phyloP scores from a whole-genome alignment of 2,888 invertebrate genomes.

The Harmothoe impar region DNA sequence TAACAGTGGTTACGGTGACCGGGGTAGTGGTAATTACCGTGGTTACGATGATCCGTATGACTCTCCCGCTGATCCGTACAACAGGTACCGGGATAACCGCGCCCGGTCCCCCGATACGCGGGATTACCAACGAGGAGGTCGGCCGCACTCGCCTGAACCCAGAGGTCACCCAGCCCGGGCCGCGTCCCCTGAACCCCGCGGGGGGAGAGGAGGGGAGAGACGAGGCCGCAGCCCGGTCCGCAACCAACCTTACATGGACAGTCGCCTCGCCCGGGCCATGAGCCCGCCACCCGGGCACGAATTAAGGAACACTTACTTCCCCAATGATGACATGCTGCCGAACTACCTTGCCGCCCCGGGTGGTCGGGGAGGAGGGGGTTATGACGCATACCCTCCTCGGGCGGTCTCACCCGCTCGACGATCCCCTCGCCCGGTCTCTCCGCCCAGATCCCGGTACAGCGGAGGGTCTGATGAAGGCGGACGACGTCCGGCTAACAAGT shows the following conservation, averaged over 20 bases:
- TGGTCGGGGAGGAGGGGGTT: not conserved
- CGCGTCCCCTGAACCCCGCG: constrained; percentile 6
- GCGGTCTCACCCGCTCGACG: not conserved
- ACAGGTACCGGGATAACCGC: not conserved
- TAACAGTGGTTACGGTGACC: too few species aligned
- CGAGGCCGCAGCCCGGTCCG: constrained; percentile 20
- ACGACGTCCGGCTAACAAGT: not conserved
- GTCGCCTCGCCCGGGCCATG: constrained; percentile 35
- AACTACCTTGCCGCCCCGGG: constrained; percentile 23
- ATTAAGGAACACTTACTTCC: constrained; percentile 51
- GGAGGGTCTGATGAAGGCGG: not conserved
- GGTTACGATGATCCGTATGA: not conserved
- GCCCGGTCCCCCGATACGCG: not conserved
- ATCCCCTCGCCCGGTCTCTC: not conserved
- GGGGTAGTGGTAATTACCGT: not conserved
- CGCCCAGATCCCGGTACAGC: not conserved
- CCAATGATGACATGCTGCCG: constrained; percentile 37
- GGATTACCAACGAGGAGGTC: not conserved
- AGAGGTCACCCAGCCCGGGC: not conserved
- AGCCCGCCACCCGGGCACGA: constrained; percentile 61
- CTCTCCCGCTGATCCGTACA: not conserved
- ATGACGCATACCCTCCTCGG: not conserved
- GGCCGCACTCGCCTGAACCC: not conserved
- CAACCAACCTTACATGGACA: not conserved
- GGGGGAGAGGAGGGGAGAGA: not conserved